These are phyloP conservation scores for Phenacoccus solenopsis DNA, from an alignment of 1,140 invertebrate genomes.

Conservation along the genomic window DNA sequence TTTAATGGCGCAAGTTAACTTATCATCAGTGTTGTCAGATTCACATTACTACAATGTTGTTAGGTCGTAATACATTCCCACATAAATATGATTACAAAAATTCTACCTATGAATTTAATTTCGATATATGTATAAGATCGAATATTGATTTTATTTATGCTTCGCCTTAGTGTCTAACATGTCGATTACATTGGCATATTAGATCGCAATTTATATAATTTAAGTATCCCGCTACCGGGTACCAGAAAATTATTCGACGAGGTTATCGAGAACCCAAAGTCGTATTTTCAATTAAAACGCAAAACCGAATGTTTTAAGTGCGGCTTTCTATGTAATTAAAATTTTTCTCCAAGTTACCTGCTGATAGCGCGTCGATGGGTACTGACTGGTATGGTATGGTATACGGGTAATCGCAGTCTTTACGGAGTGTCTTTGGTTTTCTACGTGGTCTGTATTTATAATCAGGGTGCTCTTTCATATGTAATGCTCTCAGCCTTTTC, in stretches of 20 bases:
- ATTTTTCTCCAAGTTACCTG: too few species aligned
- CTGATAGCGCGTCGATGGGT: slow-evolving; percentile 76
- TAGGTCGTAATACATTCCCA: background rate
- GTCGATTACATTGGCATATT: background rate
- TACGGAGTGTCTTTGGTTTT: slow-evolving; percentile 70
- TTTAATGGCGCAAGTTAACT: slow-evolving; percentile 9
- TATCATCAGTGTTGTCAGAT: slow-evolving; percentile 8
- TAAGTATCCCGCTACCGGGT: background rate
- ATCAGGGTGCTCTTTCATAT: slow-evolving; percentile 95
- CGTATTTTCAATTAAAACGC: too few species aligned
- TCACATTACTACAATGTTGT: background rate
- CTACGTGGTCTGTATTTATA: slow-evolving; percentile 89
- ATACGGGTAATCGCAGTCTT: slow-evolving; percentile 72
- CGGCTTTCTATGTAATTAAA: too few species aligned
- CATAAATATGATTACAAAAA: background rate
- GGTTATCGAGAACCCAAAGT: too few species aligned
- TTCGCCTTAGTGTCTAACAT: too few species aligned
- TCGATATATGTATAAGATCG: background rate
- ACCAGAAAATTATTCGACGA: too few species aligned
- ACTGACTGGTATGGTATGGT: slow-evolving; percentile 84
- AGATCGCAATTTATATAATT: background rate
- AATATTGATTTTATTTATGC: background rate
- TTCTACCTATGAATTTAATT: too few species aligned
- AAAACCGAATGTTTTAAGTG: too few species aligned
- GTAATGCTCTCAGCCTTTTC: slow-evolving; percentile 80